Conservation (phyloP, 2,113 vertebrate species). For the Urocitellus parryii region DNA sequence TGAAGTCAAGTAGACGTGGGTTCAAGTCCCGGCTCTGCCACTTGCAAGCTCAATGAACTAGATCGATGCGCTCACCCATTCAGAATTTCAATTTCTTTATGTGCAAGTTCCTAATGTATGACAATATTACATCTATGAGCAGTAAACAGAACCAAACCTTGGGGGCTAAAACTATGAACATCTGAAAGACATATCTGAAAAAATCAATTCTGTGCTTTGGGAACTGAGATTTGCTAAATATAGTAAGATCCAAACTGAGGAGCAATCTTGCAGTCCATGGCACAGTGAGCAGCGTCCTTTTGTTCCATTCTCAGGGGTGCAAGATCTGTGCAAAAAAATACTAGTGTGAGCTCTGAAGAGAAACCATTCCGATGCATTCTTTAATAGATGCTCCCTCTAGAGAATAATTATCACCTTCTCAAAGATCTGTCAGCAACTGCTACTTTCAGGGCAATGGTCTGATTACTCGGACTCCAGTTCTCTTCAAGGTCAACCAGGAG, state of each 20-base stretch:
- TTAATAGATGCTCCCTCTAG: not conserved
- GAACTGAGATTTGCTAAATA: not conserved
- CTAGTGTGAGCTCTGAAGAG: not conserved
- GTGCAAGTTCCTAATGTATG: not conserved
- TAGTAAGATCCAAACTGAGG: not conserved
- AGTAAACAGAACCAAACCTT: not conserved
- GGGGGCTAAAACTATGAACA: not conserved
- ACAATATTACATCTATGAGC: not conserved
- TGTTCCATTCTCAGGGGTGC: not conserved
- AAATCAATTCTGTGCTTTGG: not conserved
- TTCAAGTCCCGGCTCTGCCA: not conserved
- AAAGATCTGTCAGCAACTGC: not conserved
- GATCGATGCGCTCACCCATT: not conserved
- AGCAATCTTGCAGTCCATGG: not conserved
- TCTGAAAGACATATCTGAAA: not conserved
- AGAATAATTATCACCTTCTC: slow-evolving; percentile 32
- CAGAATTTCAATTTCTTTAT: not conserved
- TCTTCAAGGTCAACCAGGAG: not conserved
- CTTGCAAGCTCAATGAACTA: not conserved
- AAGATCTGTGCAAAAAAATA: not conserved
- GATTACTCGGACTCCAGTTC: not conserved
- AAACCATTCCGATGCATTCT: not conserved
- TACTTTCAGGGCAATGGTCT: not conserved
- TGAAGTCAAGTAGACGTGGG: not conserved
- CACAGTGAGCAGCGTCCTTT: not conserved